Base-by-base conservation (phyloP, 2,797 vertebrate species). In the Dipus sagitta region DNA sequence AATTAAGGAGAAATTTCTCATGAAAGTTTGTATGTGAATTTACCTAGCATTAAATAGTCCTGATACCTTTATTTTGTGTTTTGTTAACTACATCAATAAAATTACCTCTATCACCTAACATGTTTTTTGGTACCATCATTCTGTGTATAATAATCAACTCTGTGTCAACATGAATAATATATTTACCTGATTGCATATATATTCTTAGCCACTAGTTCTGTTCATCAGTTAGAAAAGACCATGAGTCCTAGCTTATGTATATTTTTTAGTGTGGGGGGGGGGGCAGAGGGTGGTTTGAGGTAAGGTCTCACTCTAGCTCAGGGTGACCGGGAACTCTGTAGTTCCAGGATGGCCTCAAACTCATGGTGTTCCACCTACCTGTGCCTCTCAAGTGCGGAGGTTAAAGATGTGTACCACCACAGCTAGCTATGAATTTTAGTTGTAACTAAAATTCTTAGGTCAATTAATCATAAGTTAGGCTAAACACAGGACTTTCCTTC, bases 21-120 rank as follows among this genome's bases (percentile, higher is more conserved):
- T 96, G 75, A 87, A 62, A 93, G 90, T 91, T 38, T 96, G 70
- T 88, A 20, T 70, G 58, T 72, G 13, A 60, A 65, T 64, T 92
- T 93, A 18, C 1, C 26, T 47, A 74, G 12, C 60, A 20, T 81
- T 81, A 92, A 81, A 64, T 76, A 67, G 34, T 94, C 58, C 75
- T 96, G 62, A 30, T 60, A 90, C 0, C n/a, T 93, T 78, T 95
- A n/a, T 2, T 82, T 90, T 83, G 70, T 26, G 47, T 32, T 79
- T 64, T 95, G 30, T 88, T 74, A 93, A 83, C 24, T 84, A 47
- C 26, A 79, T 81, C n/a, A 88, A 68, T 79, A 85, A 78, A 92
- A 32, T 87, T 81, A 72, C 17, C 7, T 75, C 13, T 75, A 65
- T 81, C 14, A n/a, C 30, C 18, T 93, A 79, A 83, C 7, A 7